Evolutionary conservation across 2,888 invertebrate genomes (phyloP).

Genomic region (Minunthozetes semirufus): DNA sequence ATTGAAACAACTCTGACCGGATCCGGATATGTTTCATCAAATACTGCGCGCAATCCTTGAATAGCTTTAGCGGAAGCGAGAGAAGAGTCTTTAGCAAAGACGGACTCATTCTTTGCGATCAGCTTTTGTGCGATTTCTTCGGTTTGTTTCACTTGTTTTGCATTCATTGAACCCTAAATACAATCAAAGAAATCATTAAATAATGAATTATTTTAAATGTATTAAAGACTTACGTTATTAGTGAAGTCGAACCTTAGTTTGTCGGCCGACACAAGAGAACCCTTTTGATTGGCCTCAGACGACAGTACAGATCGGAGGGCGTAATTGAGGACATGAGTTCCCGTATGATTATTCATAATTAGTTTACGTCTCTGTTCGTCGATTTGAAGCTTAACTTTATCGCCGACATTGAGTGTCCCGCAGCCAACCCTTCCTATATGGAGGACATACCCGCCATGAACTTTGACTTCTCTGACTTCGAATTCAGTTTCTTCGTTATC

Average conservation of each 20-base stretch:
- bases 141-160: slow-evolving; percentile 74
- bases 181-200: slow-evolving; percentile 33
- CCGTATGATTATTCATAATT: slow-evolving; percentile 98
- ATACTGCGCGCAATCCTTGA: slow-evolving; percentile 88
- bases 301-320: slow-evolving; percentile 82
- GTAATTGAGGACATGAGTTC: slow-evolving; percentile 93
- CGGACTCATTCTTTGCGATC: slow-evolving; percentile 65
- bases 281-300: slow-evolving; percentile 86
- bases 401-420: slow-evolving; percentile 71
- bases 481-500: slow-evolving; percentile 65
- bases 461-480: slow-evolving; percentile 83
- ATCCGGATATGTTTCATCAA: slow-evolving; percentile 98
- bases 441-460: slow-evolving; percentile 89
- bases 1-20: slow-evolving; percentile 80
- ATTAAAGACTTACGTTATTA: slow-evolving; percentile 56
- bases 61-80: slow-evolving; percentile 82
- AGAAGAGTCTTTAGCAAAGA: slow-evolving; percentile 79
- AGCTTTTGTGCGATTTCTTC: slow-evolving; percentile 73
- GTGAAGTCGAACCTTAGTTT: slow-evolving; percentile 95
- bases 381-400: slow-evolving; percentile 69
- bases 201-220: neutral
- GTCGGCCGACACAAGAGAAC: slow-evolving; percentile 95
- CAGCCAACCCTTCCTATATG: slow-evolving; percentile 64
- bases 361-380: slow-evolving; percentile 75
- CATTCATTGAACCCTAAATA: slow-evolving; percentile 70